phyloP scores from a whole-genome alignment of 2,113 vertebrate species.

The Macquaria australasica region DNA sequence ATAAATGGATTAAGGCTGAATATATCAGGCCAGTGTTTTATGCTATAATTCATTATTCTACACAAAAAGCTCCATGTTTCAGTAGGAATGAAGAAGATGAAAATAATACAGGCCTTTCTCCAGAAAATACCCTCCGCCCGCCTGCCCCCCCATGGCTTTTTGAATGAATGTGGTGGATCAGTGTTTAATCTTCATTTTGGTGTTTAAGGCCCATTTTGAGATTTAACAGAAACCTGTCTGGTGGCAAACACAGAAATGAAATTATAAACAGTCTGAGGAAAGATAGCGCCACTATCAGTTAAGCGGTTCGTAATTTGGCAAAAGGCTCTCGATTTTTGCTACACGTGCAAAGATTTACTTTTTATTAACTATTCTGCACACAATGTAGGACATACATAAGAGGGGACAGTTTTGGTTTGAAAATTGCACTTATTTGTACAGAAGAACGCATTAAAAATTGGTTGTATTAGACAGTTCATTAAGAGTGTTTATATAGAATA shows the following conservation, averaged over 20 bases:
- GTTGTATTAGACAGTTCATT: constrained; percentile 22
- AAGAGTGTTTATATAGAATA: neutral
- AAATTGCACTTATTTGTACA: neutral
- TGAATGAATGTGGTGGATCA: neutral
- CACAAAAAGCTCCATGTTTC: neutral
- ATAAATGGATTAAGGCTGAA: neutral
- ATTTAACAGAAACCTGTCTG: neutral
- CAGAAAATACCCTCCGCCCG: neutral
- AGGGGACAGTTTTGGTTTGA: neutral
- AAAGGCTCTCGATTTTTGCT: constrained; percentile 4
- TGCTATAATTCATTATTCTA: neutral
- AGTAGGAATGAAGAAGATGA: neutral
- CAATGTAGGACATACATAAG: neutral
- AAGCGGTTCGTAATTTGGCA: constrained; percentile 8
- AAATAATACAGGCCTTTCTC: neutral
- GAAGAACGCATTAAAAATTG: neutral
- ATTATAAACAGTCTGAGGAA: neutral
- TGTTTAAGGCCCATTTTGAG: neutral
- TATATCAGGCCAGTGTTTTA: neutral
- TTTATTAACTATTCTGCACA: constrained; percentile 9
- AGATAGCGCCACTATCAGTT: neutral
- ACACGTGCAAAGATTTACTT: constrained; percentile 9
- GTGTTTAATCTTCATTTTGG: neutral
- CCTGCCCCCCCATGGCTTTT: no score
- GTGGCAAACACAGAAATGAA: neutral